These are phyloP conservation scores for Schlechtendalia chinensis DNA, from an alignment of 1,140 invertebrate genomes.

Conservation along the genomic window DNA sequence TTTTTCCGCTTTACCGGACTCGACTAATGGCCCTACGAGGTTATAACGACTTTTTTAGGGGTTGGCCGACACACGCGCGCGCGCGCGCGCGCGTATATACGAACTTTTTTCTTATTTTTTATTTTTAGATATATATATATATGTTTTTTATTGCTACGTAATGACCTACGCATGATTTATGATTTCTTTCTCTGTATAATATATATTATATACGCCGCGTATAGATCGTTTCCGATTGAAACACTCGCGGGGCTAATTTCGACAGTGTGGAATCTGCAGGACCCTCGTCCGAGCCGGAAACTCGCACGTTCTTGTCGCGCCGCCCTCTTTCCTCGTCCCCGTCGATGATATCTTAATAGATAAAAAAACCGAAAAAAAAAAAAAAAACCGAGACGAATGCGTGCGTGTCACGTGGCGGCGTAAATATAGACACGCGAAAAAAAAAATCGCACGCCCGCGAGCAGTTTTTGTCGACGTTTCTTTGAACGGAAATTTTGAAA, in stretches of 20 bases:
- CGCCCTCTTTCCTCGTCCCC: not conserved
- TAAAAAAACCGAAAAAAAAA: constrained; percentile 4
- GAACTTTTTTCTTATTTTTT: constrained; percentile 25
- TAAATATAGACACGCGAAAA: not conserved
- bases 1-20: constrained; percentile 49
- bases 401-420: not conserved
- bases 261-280: not conserved
- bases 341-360: constrained; percentile 4
- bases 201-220: not conserved
- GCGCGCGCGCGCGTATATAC: not conserved
- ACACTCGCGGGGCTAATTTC: constrained; percentile 35
- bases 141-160: constrained; percentile 48
- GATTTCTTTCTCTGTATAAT: constrained; percentile 26
- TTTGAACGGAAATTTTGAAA: no score
- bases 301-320: not conserved
- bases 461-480: no score
- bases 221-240: constrained; percentile 38
- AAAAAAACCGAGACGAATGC: not conserved
- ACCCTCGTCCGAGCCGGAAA: constrained; percentile 2
- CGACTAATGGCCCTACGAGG: constrained; percentile 49
- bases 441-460: not conserved
- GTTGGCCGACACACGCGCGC: not conserved
- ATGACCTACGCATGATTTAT: constrained; percentile 49
- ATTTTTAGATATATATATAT: constrained; percentile 31
- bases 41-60: constrained; percentile 49